phyloP scores from a whole-genome alignment of 1,140 invertebrate species.

The Procambarus virginalis region DNA sequence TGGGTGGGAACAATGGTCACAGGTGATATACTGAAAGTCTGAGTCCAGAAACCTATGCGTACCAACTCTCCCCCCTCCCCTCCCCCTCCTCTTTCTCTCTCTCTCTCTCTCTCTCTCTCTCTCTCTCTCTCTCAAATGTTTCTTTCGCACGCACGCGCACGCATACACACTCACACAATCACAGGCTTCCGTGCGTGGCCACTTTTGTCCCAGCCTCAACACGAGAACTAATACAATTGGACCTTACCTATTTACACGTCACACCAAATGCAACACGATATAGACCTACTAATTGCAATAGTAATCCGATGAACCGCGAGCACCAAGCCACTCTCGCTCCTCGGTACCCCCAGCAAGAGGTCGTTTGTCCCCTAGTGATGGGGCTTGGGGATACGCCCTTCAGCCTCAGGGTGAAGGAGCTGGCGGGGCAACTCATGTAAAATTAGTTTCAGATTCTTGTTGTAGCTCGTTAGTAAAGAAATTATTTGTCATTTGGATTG shows the following conservation, averaged over 20 bases:
- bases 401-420: conserved; percentile 29
- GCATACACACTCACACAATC: neutral
- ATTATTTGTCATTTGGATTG: conserved; percentile 46
- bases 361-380: neutral
- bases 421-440: conserved; percentile 22
- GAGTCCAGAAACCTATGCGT: too few relatives aligned
- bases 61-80: too few relatives aligned
- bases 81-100: too few relatives aligned
- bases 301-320: conserved; percentile 9
- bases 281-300: conserved; percentile 56
- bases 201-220: neutral
- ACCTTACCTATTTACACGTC: conserved; percentile 53
- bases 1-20: too few relatives aligned
- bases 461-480: conserved; percentile 43
- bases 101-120: too few relatives aligned
- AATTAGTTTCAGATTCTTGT: conserved; percentile 55
- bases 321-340: neutral
- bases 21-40: too few relatives aligned
- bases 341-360: neutral
- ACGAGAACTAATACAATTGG: conserved; percentile 45
- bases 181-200: neutral
- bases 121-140: too few relatives aligned
- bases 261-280: conserved; percentile 49
- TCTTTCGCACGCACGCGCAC: neutral
- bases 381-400: neutral